Evolutionary conservation across 1,140 invertebrate genomes (phyloP).

Genomic region (Chironomus striatipennis): DNA sequence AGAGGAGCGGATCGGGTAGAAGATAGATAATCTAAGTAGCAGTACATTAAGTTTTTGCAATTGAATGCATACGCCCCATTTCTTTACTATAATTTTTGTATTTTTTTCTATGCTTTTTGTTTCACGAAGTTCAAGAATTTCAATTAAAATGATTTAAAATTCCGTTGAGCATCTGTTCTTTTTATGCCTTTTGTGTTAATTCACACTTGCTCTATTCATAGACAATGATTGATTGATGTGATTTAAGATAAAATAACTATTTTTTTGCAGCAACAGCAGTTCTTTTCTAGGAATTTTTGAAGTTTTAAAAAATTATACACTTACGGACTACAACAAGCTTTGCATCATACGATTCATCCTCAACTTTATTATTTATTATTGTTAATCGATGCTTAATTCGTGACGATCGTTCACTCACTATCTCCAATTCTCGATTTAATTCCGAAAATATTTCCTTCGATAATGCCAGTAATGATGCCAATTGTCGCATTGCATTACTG

Average conservation of each 20-base stretch:
- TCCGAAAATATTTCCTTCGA: constrained; percentile 71
- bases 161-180: not conserved
- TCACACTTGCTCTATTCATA: not conserved
- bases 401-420: constrained; percentile 55
- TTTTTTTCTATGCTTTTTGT: no score
- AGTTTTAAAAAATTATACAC: constrained; percentile 41
- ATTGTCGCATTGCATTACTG: constrained; percentile 63
- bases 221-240: not conserved
- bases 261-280: no score
- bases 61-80: no score
- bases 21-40: no score
- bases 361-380: constrained; percentile 51
- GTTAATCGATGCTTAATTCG: constrained; percentile 52
- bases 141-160: no score
- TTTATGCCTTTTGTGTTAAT: not conserved
- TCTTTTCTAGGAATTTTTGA: no score
- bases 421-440: constrained; percentile 56
- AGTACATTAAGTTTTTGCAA: no score
- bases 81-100: no score
- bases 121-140: no score
- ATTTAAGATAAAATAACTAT: no score
- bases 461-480: constrained; percentile 65
- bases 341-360: constrained; percentile 52
- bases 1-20: no score
- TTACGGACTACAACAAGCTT: constrained; percentile 77